Percentiles rank a stretch among this genome's conserved stretches.
phyloP scores from a whole-genome alignment of 2,888 invertebrate genomes.

The Drosophila neonasuta region DNA sequence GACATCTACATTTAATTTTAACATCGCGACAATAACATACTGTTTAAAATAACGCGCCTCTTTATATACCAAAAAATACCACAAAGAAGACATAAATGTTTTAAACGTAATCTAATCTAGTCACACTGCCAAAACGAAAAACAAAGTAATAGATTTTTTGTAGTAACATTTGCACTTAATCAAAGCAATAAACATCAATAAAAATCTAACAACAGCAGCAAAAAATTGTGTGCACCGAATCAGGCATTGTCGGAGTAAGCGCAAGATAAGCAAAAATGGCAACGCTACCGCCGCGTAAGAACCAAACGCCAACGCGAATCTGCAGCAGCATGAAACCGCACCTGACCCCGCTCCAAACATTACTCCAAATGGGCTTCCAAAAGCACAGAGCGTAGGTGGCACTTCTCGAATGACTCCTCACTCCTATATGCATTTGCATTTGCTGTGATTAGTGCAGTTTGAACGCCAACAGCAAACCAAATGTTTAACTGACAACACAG shows the following conservation, averaged over 20 bases:
- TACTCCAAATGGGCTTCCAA: constrained; percentile 94
- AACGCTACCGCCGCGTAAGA: constrained; percentile 89
- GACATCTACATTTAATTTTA: no score
- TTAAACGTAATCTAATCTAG: constrained; percentile 9
- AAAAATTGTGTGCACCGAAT: constrained; percentile 3
- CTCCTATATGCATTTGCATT: background rate
- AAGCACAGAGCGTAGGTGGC: constrained; percentile 92
- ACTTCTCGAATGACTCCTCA: background rate
- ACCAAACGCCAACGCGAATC: constrained; percentile 87
- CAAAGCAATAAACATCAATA: constrained; percentile 5
- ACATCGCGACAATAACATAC: no score
- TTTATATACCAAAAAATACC: background rate
- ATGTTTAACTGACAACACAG: background rate
- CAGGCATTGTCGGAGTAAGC: background rate
- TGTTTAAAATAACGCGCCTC: no score
- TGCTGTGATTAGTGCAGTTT: background rate
- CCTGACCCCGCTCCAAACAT: constrained; percentile 89
- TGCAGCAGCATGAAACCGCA: constrained; percentile 85
- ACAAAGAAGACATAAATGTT: no score
- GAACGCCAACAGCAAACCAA: background rate
- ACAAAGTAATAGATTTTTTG: constrained; percentile 39
- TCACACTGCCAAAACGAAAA: constrained; percentile 52
- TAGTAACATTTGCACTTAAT: constrained; percentile 7
- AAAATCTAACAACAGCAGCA: background rate
- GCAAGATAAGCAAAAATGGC: constrained; percentile 84